Evolutionary conservation across 2,113 vertebrate species (phyloP), one percentile per base, ranked within the genome.

Genomic region (Caracal caracal): DNA sequence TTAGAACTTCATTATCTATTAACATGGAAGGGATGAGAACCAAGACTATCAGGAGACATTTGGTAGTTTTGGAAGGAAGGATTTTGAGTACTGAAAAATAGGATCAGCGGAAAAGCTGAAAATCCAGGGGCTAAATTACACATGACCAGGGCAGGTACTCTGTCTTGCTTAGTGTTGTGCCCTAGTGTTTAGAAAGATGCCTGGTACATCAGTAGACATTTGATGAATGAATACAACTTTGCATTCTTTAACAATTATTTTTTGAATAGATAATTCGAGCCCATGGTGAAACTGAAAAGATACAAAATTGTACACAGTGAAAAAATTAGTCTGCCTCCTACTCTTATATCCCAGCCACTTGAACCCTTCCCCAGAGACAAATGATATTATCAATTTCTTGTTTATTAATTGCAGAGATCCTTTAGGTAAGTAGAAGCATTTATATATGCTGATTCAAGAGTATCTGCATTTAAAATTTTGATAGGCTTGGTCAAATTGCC

Each of bases 231-330:
- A 61, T 33, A 87, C 1, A 19, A 19, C 22, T 28, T 95, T 40
- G 53, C 82, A 49, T 49, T 91, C 75, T 73, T 47, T 87, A 91
- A 61, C 24, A 86, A 91, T 65, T 88, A 84, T 20, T 43, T 87
- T 95, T 94, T 90, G 35, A 92, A 89, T 56, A 89, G 56, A 73
- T 71, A 81, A 86, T 37, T 65, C 12, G 80, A 89, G 59, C 7
- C 43, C 35, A 49, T 20, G 26, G 35, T 63, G 35, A 94, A 89
- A 78, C 2, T 75, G 24, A 91, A 95, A 94, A 90, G 66, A 24
- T 24, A 63, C 10, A 37, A 73, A 82, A 89, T 35, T 11, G 3
- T 16, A 47, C 3, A 17, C 2, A 65, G 51, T 93, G 56, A 51
- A 88, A 92, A 92, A 93, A 40, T 59, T 30, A 76, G 51, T 56